Evolutionary conservation across 1,140 invertebrate genomes (phyloP), one percentile per base, ranked within the genome.

Genomic region (Pectinophora gossypiella): DNA sequence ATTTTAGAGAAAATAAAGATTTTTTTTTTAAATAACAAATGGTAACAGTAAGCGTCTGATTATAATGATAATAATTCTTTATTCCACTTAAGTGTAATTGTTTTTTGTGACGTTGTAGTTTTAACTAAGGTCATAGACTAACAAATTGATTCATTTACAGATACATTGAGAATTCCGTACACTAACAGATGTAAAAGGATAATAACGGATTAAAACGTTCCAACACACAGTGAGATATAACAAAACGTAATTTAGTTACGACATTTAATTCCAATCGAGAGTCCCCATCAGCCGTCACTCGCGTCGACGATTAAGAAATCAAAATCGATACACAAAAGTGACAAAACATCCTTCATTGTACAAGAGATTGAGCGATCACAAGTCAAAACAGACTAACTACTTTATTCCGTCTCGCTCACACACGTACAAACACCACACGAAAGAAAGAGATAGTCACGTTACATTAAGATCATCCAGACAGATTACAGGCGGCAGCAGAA

Each of bases 311-410:
- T 40, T 40, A 40, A 40, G 36, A 40, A 40, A 40, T 40, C 36
- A 40, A 40, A 40, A 40, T 40, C 36, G 36, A 40, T 40, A 40
- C 36, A 18, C 36, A 18, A 40, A 18, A 16, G 36, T 40, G 36
- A 40, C 36, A 40, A 40, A 40, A 40, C 36, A 40, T 32, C 36
- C 36, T 3, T 15, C 36, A 40, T 40, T 40, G 36, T 40, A 18
- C 13, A 6, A 32, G 13, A 40, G 36, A 40, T 40, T 40, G 36
- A 40, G 7, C 36, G 36, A 40, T 40, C 36, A 40, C 36, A 18
- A 40, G 36, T 40, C 36, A 40, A 2, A 40, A 40, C 36, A 40
- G 36, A 40, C 36, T 40, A 40, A 40, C 36, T 40, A 18, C 36
- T 16, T 40, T 15, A 40, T 16, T 18, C n/a, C 36, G 36, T 40